These are phyloP conservation scores for Psittacus erithacus DNA, from an alignment of 2,113 vertebrate species.

Conservation along the genomic window DNA sequence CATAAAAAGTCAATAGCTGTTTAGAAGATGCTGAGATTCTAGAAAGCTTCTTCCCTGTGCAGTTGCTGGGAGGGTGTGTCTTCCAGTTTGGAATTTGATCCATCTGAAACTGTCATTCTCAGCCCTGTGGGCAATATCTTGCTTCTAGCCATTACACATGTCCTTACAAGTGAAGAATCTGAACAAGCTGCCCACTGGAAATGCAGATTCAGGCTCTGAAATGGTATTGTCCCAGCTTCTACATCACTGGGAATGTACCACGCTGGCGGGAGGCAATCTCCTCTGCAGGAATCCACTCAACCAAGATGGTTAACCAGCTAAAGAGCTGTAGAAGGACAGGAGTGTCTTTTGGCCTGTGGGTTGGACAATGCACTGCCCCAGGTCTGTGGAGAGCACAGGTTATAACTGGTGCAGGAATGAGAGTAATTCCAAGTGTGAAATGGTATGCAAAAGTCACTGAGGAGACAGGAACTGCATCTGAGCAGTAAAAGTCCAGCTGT, in stretches of 20 bases:
- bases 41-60: background rate
- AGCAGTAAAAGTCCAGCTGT: background rate
- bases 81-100: constrained; percentile 40
- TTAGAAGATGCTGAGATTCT: background rate
- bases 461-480: background rate
- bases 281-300: background rate
- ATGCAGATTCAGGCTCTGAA: background rate
- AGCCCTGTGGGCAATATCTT: background rate
- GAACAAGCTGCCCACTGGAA: background rate
- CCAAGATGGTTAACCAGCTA: background rate
- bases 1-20: background rate
- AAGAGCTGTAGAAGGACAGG: background rate
- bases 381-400: background rate
- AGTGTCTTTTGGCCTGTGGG: background rate
- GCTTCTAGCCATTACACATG: background rate
- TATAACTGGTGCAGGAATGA: background rate
- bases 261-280: background rate
- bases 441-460: background rate
- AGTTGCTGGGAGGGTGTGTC: constrained; percentile 4
- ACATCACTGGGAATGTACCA: background rate
- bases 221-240: background rate
- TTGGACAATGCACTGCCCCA: accelerated
- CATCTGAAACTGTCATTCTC: constrained; percentile 8
- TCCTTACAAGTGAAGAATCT: constrained; percentile 38
- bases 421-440: background rate